A percentile compares a stretch with the other conserved stretches of the same genome.
These are phyloP conservation scores for Phyllostomus hastatus DNA, from an alignment of 2,113 vertebrate species.

Conservation along the genomic window DNA sequence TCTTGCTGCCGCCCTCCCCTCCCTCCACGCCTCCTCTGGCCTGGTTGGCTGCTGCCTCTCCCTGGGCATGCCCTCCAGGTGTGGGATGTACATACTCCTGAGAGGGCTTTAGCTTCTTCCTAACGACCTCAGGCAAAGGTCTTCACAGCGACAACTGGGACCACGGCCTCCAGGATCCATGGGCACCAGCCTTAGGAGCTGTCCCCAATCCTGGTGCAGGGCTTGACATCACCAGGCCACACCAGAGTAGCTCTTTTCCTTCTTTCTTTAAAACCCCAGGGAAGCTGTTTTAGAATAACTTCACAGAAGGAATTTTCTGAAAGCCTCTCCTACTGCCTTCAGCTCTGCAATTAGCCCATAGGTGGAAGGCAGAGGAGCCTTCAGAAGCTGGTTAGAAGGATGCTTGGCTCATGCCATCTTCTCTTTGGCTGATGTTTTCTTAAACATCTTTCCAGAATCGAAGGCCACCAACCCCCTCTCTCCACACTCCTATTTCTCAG, in stretches of 20 bases:
- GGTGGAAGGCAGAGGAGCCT: background rate
- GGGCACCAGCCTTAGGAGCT: background rate
- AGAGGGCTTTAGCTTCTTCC: background rate
- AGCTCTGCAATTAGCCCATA: background rate
- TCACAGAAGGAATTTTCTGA: slow-evolving; percentile 5
- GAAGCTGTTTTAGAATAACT: background rate
- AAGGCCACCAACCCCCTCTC: slow-evolving; percentile 39
- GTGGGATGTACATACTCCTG: background rate
- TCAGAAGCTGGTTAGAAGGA: background rate
- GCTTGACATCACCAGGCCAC: background rate
- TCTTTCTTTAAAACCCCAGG: background rate
- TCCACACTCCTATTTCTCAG: background rate
- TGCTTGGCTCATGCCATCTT: background rate
- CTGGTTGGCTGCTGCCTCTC: background rate
- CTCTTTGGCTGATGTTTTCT: slow-evolving; percentile 51
- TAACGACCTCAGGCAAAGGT: background rate
- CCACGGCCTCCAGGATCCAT: background rate
- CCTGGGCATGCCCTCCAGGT: background rate
- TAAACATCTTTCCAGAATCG: slow-evolving; percentile 30
- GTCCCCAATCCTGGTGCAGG: background rate
- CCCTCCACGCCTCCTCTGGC: background rate
- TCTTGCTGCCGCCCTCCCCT: background rate
- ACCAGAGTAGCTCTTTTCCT: background rate
- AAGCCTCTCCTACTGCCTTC: background rate
- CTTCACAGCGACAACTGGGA: background rate